These are phyloP conservation scores for Aphrocallistes beatrix DNA, from an alignment of 37 sponge, comb jelly and placozoan species.

Conservation along the genomic window DNA sequence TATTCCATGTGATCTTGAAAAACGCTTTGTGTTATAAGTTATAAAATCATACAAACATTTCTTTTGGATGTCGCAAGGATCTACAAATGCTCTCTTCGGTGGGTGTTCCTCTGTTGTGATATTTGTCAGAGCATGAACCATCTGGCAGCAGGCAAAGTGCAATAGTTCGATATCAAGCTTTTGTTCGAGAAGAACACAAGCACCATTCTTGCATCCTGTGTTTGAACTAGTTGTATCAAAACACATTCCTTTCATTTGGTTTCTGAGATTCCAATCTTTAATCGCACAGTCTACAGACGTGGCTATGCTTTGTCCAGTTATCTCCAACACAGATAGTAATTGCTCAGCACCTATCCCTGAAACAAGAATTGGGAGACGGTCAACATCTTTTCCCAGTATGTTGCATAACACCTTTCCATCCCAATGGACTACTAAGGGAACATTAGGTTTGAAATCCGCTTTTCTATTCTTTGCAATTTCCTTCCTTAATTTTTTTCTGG, in stretches of 20 bases:
- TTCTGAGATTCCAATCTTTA: background rate
- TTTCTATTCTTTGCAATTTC: background rate
- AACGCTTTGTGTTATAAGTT: background rate
- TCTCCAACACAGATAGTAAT: conserved; percentile 10
- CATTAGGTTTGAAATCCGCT: background rate
- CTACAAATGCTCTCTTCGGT: background rate
- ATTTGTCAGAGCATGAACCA: background rate
- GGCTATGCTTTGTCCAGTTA: conserved; percentile 19
- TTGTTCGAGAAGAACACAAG: background rate
- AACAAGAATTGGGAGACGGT: conserved; percentile 15
- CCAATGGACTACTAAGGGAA: conserved; percentile 19
- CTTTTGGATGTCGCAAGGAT: background rate
- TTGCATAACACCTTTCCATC: conserved; percentile 5
- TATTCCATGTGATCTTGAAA: background rate
- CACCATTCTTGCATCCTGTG: conserved; percentile 17
- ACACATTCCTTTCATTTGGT: background rate
- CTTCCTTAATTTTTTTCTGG: background rate
- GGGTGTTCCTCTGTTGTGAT: background rate
- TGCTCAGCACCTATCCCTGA: conserved; percentile 6
- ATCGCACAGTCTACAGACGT: conserved; percentile 19
- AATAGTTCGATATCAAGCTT: background rate
- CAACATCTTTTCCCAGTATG: conserved; percentile 12
- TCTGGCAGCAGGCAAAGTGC: background rate
- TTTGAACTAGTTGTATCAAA: conserved; percentile 7
- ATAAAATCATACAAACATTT: background rate